Base-by-base conservation (phyloP, 2,113 vertebrate species). In the Eudyptes chrysolophus region DNA sequence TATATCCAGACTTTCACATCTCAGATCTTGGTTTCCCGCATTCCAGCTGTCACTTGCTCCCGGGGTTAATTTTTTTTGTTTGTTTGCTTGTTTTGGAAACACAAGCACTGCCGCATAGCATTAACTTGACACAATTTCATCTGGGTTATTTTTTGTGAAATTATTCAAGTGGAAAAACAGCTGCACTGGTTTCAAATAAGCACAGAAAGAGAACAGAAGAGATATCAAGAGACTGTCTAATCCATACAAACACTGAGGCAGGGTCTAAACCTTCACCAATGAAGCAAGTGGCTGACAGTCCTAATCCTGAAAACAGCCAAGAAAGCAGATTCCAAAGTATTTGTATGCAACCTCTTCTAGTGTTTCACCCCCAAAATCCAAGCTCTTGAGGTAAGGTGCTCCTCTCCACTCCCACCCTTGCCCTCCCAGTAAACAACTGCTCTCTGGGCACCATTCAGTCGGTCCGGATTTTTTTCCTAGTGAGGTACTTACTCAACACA, bases 21-120 rank as follows among this genome's bases (percentile, higher is more conserved):
- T 85, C 46, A 54, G 78, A 58, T 74, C 66, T 65, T 83, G 27
- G 74, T 93, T 69, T 93, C 76, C 61, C 4, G 12, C 92, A 94
- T 82, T 96, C 91, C 89, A 94, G 80, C 80, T 95, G 82, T 88
- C 78, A 77, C 68, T 95, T 80, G 82, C 90, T 93, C 85, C 3
- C 0, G 4, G 71, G 90, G 66, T 74, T 92, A 18, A 87, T 34
- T 36, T 61, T 91, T 86, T 11, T 84, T 92, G 90, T 96, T 96
- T 97, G 92, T 93, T 97, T 97, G 96, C 68, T 95, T 97, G 92
- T 85, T 97, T 97, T 97, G 96, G 96, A 97, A 97, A 96, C 92
- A 77, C 42, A 51, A 95, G 75, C 22, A 44, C 62, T 90, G 82
- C 75, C 12, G 26, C 96, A 97, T 94, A 96, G 82, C 84, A 96